A percentile compares a stretch with the other conserved stretches of the same genome.
phyloP scores from a whole-genome alignment of 2,113 vertebrate genomes.

The Toxotes jaculatrix region DNA sequence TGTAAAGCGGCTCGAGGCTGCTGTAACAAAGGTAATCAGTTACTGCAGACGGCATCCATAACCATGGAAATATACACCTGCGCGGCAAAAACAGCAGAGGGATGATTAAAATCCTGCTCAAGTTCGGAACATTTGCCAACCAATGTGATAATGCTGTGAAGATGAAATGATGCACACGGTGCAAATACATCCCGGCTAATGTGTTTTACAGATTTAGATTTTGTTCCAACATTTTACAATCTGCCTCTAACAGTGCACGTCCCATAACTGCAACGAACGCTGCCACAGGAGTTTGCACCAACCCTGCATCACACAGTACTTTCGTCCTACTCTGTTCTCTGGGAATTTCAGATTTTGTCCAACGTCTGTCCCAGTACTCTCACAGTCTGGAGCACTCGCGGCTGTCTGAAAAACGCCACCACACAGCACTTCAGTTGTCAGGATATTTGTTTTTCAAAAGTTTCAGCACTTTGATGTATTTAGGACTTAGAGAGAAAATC shows the following conservation, averaged over 20 bases:
- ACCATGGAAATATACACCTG: constrained; percentile 8
- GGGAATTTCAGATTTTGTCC: not conserved
- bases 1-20: constrained; percentile 36
- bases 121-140: not conserved
- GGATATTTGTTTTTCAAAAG: not conserved
- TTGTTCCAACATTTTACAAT: not conserved
- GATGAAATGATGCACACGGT: not conserved
- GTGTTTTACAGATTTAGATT: not conserved
- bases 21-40: constrained; percentile 50
- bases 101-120: not conserved
- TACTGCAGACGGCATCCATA: constrained; percentile 49
- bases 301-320: not conserved
- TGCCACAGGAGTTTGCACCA: not conserved
- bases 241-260: not conserved
- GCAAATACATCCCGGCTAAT: not conserved
- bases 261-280: not conserved
- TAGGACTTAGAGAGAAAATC: not conserved
- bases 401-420: too few species aligned
- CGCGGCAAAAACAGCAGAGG: constrained; percentile 31
- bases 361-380: too few species aligned
- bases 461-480: not conserved
- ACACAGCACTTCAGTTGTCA: too few species aligned
- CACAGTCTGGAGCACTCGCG: too few species aligned
- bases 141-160: too few species aligned
- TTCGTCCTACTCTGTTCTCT: not conserved